Percentiles rank a stretch among this genome's conserved stretches.
These are phyloP conservation scores for Resseliella maxima DNA, from an alignment of 2,888 invertebrate species.

Conservation along the genomic window DNA sequence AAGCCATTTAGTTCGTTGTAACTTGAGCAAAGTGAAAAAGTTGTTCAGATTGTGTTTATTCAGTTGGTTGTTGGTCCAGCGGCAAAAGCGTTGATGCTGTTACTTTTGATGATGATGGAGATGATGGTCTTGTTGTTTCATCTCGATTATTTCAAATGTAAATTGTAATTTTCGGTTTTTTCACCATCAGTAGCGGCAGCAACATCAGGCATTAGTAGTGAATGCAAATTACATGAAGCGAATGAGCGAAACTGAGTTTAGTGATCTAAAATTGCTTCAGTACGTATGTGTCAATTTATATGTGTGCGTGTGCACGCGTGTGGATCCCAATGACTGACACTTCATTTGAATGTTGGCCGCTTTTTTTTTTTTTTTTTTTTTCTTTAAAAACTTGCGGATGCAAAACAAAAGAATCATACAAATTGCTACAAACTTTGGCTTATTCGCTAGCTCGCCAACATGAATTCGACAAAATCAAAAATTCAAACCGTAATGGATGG, in stretches of 20 bases:
- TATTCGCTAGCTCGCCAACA: neutral
- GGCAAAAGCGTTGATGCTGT: neutral
- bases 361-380: neutral
- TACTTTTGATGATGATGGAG: neutral
- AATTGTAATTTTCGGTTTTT: neutral
- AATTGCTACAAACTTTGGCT: neutral
- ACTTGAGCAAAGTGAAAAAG: neutral
- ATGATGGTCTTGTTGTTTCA: neutral
- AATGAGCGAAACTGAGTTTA: neutral
- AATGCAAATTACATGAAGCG: constrained; percentile 26
- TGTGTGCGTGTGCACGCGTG: neutral
- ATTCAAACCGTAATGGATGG: constrained; percentile 49
- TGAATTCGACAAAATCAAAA: constrained; percentile 45
- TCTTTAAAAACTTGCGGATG: neutral
- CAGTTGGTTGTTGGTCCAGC: neutral
- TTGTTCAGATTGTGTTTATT: neutral
- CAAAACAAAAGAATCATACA: constrained; percentile 48
- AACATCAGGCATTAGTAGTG: neutral
- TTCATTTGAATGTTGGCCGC: constrained; percentile 28
- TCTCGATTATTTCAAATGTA: neutral
- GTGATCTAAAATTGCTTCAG: neutral
- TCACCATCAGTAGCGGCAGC: no score
- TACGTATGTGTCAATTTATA: neutral
- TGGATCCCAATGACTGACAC: neutral
- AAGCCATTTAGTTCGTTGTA: neutral